These are phyloP conservation scores for Xanthorhoe spadicearia DNA, from an alignment of 2,888 invertebrate genomes.

Conservation along the genomic window DNA sequence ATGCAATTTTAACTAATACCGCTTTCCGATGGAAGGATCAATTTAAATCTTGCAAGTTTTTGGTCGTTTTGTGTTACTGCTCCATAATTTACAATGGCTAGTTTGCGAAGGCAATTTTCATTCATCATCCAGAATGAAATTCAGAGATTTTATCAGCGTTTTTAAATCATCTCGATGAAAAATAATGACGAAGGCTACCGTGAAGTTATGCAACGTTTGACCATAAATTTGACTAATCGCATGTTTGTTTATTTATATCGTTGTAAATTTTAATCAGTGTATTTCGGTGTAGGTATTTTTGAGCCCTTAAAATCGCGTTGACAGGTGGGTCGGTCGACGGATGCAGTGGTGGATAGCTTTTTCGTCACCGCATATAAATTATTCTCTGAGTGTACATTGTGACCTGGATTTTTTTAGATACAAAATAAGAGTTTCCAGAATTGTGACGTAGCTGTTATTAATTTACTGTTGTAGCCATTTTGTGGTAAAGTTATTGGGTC, in stretches of 20 bases:
- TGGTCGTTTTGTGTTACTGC: slow-evolving; percentile 21
- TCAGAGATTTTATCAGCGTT: slow-evolving; percentile 40
- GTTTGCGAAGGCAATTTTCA: slow-evolving; percentile 39
- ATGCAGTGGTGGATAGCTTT: slow-evolving; percentile 38
- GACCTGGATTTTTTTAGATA: slow-evolving; percentile 52
- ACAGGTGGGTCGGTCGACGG: slow-evolving; percentile 45
- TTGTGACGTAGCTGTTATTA: slow-evolving; percentile 48
- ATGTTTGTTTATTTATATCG: slow-evolving; percentile 38
- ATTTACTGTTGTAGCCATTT: slow-evolving; percentile 43
- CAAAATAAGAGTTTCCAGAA: slow-evolving; percentile 49
- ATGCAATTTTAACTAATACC: slow-evolving; percentile 42
- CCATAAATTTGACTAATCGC: slow-evolving; percentile 37
- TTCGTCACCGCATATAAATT: slow-evolving; percentile 45
- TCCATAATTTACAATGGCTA: slow-evolving; percentile 32
- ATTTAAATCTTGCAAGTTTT: slow-evolving; percentile 27
- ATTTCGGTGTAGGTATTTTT: slow-evolving; percentile 25
- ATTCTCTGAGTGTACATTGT: slow-evolving; percentile 46
- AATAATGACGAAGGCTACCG: slow-evolving; percentile 33
- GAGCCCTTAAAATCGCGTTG: slow-evolving; percentile 40
- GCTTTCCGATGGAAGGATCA: slow-evolving; percentile 35
- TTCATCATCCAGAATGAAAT: slow-evolving; percentile 35
- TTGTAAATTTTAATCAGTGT: slow-evolving; percentile 36
- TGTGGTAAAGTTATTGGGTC: slow-evolving; percentile 24
- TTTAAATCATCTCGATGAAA: slow-evolving; percentile 40
- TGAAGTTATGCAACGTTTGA: slow-evolving; percentile 15